Evolutionary conservation across 2,888 invertebrate genomes (phyloP).

Genomic region (Polyommatus iphigenia): DNA sequence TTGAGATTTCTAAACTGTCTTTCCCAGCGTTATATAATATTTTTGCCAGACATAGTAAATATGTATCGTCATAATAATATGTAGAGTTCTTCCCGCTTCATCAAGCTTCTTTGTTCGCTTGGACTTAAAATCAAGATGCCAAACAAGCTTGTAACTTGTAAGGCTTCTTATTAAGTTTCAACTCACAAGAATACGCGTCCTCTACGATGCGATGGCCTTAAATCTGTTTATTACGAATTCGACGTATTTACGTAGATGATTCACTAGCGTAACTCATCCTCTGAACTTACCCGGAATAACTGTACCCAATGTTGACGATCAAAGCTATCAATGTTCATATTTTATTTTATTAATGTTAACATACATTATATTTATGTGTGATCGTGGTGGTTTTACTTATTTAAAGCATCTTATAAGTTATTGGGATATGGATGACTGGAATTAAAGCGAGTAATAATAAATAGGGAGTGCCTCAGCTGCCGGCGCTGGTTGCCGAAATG

Average conservation of each 20-base stretch:
- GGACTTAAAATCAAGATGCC: background rate
- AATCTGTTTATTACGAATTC: background rate
- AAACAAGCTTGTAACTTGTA: background rate
- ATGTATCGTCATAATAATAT: background rate
- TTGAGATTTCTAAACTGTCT: too few species aligned
- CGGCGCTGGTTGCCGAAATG: too few species aligned
- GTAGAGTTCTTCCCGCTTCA: background rate
- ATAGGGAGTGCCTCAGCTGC: too few species aligned
- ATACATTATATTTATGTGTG: too few species aligned
- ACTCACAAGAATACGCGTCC: background rate
- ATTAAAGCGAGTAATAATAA: background rate
- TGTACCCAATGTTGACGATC: background rate
- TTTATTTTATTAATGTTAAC: too few species aligned
- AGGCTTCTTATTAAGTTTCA: background rate
- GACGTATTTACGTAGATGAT: conserved; percentile 4
- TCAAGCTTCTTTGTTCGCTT: background rate
- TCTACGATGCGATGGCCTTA: background rate
- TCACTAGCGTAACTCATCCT: background rate
- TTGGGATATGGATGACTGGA: too few species aligned
- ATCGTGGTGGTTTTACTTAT: too few species aligned
- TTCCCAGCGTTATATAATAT: background rate
- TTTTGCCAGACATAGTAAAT: background rate
- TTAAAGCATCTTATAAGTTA: too few species aligned
- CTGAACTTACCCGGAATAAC: conserved; percentile 11
- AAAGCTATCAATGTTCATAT: too few species aligned